These are phyloP conservation scores for Zelleria hepariella DNA, from an alignment of 2,888 invertebrate genomes.

Conservation along the genomic window DNA sequence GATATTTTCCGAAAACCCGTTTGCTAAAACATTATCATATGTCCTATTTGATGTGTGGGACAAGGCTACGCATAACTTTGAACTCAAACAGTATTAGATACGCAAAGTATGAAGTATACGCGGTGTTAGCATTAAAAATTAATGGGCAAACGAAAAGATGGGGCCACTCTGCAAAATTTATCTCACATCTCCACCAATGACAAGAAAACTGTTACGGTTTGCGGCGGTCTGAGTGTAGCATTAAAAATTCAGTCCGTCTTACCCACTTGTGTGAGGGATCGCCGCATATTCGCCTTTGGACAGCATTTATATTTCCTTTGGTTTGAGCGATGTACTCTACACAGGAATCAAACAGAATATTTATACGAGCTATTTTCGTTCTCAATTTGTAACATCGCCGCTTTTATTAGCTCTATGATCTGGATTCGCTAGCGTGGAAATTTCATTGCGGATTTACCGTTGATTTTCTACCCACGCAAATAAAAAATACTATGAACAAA, in stretches of 20 bases:
- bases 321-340: slow-evolving; percentile 42
- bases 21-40: not conserved
- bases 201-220: slow-evolving; percentile 73
- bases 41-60: not conserved
- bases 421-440: not conserved
- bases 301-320: slow-evolving; percentile 69
- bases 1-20: not conserved
- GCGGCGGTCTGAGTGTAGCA: slow-evolving; percentile 72
- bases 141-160: slow-evolving; percentile 70
- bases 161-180: slow-evolving; percentile 73
- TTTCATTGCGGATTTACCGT: slow-evolving; percentile 13
- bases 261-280: slow-evolving; percentile 73
- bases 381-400: not conserved
- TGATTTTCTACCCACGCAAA: not conserved
- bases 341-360: slow-evolving; percentile 38
- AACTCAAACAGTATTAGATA: slow-evolving; percentile 58
- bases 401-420: not conserved
- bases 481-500: not conserved
- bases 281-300: slow-evolving; percentile 68
- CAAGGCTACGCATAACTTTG: slow-evolving; percentile 23
- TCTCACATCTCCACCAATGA: slow-evolving; percentile 70
- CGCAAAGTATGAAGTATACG: slow-evolving; percentile 64
- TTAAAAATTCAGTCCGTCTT: slow-evolving; percentile 70
- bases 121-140: slow-evolving; percentile 66
- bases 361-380: not conserved